Evolutionary conservation across 1,140 invertebrate genomes (phyloP), one percentile per base, ranked within the genome.

Genomic region (Bemisia tabaci): DNA sequence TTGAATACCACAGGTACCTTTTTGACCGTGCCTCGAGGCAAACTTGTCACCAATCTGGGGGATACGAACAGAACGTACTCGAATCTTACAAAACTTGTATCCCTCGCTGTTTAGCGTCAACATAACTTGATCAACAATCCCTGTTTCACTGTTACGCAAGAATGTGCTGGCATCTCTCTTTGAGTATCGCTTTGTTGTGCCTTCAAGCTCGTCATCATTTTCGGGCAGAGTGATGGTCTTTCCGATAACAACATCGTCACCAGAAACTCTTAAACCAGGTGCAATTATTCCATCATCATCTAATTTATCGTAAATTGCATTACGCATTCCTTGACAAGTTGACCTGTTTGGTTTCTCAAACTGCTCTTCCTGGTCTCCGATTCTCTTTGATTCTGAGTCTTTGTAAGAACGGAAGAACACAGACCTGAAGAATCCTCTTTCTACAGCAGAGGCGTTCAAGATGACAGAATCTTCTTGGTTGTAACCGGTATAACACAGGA

Each of bases 41-140:
- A 99, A 99, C 75, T 99, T 99, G 77, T 99, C 96, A 2, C 97
- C 96, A 77, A 99, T 98, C 83, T 99, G 96, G 21, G 96, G 97
- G 64, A 96, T 95, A 72, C 97, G 88, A 12, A 98, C 94, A n/a
- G 95, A 97, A 39, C 96, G 82, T 9, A 99, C 95, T 66, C 95
- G 84, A 75, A 99, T 97, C 81, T 99, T 99, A 74, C 94, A 95
- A 78, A 99, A 99, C 78, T 98, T 98, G 77, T 98, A 96, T 9
- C 96, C 97, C 76, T 98, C 96, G 64, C 92, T 89, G 77, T 98
- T 98, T 22, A 98, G 79, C 1, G 95, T 97, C 39, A 98, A 78
- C 94, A 98, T 97, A 0, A 95, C 94, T 82, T 98, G 95, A 83
- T 99, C 96, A 60, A 99, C 92, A 77, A 98, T 97, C 72, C 96